Evolutionary conservation across 2,113 vertebrate genomes (phyloP), one percentile per base, ranked within the genome.

Genomic region (Cricetomys ansorgei): DNA sequence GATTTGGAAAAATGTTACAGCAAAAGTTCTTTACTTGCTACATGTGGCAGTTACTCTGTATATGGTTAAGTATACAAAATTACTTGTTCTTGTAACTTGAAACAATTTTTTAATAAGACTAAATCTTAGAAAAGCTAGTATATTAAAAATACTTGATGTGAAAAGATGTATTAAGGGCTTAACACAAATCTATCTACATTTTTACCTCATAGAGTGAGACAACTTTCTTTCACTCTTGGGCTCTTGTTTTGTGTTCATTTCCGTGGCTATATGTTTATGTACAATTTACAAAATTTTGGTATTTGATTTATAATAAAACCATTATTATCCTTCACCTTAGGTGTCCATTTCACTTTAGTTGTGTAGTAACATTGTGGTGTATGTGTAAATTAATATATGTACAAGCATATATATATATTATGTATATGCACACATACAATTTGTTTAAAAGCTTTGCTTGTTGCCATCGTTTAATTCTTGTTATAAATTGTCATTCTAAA

Each of bases 131-230:
- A 96, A 96, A 92, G 43, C 50, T 80, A 89, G 25, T 96, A 93
- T 96, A 92, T 94, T 97, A 13, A 92, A 50, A 80, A 96, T 92
- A 62, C n/a, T 89, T 95, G 75, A 96, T 86, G 34, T 91, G 50
- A 95, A 94, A 84, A 85, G 65, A 93, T 96, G 85, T 91, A 76
- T 67, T 96, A 79, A 97, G 65, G 64, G 55, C 91, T 96, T 92
- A 81, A 95, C 3, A 77, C 81, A 31, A 94, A 94, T 31, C 27
- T 93, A 59, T 92, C 64, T 96, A 37, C 67, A 75, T 73, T 92
- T 95, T 97, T 94, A 84, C 57, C 65, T 84, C 76, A 83, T 59
- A 64, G 57, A 94, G 59, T 95, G 40, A 86, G 65, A 91, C 65
- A 93, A 8, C 34, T 83, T 8, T 89, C 34, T 83, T 8, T 89